A percentile compares a stretch with the other conserved stretches of the same genome.
phyloP scores from a whole-genome alignment of 2,113 vertebrate genomes.

The Silurus glanis region DNA sequence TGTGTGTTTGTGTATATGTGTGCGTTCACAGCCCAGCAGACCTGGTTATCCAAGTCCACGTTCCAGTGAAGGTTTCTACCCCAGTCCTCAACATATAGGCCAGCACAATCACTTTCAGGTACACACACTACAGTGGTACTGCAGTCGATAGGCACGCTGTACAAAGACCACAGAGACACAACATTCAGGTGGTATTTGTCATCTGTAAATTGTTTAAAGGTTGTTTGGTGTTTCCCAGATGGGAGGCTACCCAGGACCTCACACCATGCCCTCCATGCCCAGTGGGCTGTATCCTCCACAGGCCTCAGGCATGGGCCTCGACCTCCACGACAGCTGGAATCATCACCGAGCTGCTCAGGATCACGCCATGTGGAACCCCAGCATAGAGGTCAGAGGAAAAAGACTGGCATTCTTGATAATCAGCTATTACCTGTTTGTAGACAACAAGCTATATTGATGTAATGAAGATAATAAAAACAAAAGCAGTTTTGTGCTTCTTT shows the following conservation, averaged over 20 bases:
- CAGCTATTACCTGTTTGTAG: neutral
- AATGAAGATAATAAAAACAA: neutral
- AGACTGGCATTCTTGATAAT: neutral
- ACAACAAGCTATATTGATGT: neutral
- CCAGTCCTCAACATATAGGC: constrained; percentile 88
- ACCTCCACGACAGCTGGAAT: constrained; percentile 89
- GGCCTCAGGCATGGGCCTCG: constrained; percentile 77
- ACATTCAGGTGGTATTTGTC: neutral
- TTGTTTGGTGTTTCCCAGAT: constrained; percentile 72
- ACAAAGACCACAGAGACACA: neutral
- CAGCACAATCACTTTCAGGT: constrained; percentile 93
- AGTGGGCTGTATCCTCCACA: constrained; percentile 88
- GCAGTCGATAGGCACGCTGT: neutral
- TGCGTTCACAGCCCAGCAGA: constrained; percentile 83
- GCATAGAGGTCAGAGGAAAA: constrained; percentile 71
- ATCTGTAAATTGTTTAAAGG: constrained; percentile 5
- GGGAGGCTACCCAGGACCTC: constrained; percentile 84
- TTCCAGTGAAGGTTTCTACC: constrained; percentile 95
- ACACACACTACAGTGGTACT: constrained; percentile 36
- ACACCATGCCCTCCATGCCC: constrained; percentile 83
- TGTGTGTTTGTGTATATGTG: constrained; percentile 3
- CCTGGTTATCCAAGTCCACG: constrained; percentile 96
- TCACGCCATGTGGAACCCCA: constrained; percentile 76
- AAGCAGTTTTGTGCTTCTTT: neutral
- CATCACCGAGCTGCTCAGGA: constrained; percentile 82